These are phyloP conservation scores for Euphydryas editha DNA, from an alignment of 2,888 invertebrate species.

Conservation along the genomic window DNA sequence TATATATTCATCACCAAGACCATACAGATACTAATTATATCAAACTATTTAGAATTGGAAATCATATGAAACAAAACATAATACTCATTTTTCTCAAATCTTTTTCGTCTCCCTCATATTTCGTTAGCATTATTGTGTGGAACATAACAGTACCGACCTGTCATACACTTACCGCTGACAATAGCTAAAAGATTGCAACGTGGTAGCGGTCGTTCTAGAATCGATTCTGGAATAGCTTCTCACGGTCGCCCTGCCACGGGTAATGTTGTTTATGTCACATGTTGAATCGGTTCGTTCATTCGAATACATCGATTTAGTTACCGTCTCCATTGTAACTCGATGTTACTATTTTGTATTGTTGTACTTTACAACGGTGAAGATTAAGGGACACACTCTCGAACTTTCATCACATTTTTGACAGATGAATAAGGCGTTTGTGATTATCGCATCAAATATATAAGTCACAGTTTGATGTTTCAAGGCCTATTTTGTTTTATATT, in stretches of 20 bases:
- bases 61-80: not conserved
- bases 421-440: too few relatives aligned
- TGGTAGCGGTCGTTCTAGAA: constrained; percentile 44
- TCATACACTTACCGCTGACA: constrained; percentile 34
- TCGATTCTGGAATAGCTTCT: constrained; percentile 46
- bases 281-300: constrained; percentile 44
- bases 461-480: too few relatives aligned
- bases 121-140: constrained; percentile 5
- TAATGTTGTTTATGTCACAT: constrained; percentile 52
- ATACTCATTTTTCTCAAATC: not conserved
- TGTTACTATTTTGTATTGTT: not conserved
- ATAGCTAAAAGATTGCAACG: constrained; percentile 37
- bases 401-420: too few relatives aligned
- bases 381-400: too few relatives aligned
- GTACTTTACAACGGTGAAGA: too few relatives aligned
- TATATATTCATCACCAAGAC: too few relatives aligned
- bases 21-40: too few relatives aligned
- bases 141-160: constrained; percentile 26
- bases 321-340: constrained; percentile 21
- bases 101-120: not conserved
- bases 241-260: constrained; percentile 50
- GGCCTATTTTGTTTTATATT: too few relatives aligned
- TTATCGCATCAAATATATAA: too few relatives aligned
- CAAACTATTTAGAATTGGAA: too few relatives aligned
- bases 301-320: constrained; percentile 28